Evolutionary conservation across 2,888 invertebrate species (phyloP), one percentile per base, ranked within the genome.

Genomic region (Lagria hirta): DNA sequence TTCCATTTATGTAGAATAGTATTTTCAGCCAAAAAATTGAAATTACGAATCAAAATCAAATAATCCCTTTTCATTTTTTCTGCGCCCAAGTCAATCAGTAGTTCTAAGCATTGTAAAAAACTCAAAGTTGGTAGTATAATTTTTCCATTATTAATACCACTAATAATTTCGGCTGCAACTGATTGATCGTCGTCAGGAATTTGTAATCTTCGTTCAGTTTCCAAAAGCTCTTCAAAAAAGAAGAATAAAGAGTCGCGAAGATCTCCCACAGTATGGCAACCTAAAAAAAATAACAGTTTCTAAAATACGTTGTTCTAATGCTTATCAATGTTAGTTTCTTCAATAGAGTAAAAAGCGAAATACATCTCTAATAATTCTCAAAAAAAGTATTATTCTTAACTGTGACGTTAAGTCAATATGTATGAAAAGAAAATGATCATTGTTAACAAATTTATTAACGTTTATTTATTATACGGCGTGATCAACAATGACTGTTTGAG

Each of bases 51-150:
- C 11, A 60, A 54, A 7, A 29, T 34, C 37, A 54, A 41, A 35
- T 58, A 61, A 43, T 61, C 57, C 24, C 49, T 54, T 47, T 56
- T 60, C 14, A 61, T 22, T 40, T 60, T 58, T 33, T 56, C 55
- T n/a, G 51, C 37, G 5, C 59, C 60, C 12, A 60, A 22, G 45
- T 60, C 60, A 14, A 55, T 54, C n/a, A 61, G 45, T 24, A 58
- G 49, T 24, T 60, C 55, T 8, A 61, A 36, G 10, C 57, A 48
- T 28, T 59, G 51, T 1, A 40, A 4, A 22, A 49, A 38, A 17
- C 47, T 51, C 8, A 60, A 34, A 4, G 55, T 51, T 11, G 59
- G 49, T 3, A 59, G 49, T 13, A 50, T 48, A 13, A 55, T 20
- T 37, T 53, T 57, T 8, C 55, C 55, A 23, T 50, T 40, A 11